These are phyloP conservation scores for Scomber japonicus DNA, from an alignment of 2,113 vertebrate genomes.

Conservation along the genomic window DNA sequence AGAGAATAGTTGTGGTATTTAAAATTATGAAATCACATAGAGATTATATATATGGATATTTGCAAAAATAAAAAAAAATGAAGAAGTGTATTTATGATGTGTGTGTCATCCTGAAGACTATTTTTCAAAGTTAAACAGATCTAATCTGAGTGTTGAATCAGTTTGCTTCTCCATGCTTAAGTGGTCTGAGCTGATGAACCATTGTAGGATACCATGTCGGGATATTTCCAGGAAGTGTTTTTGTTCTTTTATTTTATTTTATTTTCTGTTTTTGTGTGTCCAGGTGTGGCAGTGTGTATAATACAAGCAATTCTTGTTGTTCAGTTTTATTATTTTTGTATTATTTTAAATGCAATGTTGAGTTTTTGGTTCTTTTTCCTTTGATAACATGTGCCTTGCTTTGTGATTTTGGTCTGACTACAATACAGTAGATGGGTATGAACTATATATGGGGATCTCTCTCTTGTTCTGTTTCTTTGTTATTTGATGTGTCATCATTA, in stretches of 20 bases:
- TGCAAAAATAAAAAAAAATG: constrained; percentile 69
- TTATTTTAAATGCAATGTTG: constrained; percentile 76
- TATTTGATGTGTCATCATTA: constrained; percentile 1
- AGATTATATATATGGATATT: constrained; percentile 86
- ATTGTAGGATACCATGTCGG: constrained; percentile 73
- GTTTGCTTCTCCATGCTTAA: constrained; percentile 77
- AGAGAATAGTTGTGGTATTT: constrained; percentile 80
- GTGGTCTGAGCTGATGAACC: constrained; percentile 75
- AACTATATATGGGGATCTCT: constrained; percentile 54
- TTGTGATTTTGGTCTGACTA: constrained; percentile 81
- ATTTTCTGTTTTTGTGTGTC: constrained; percentile 57
- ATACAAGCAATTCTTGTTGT: constrained; percentile 73
- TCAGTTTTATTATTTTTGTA: constrained; percentile 70
- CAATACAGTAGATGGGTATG: constrained; percentile 75
- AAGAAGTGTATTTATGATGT: constrained; percentile 84
- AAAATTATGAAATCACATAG: constrained; percentile 78
- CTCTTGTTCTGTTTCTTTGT: constrained; percentile 61
- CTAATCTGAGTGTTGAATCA: constrained; percentile 74
- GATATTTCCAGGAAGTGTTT: constrained; percentile 69
- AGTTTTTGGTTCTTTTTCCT: constrained; percentile 54
- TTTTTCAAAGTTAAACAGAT: constrained; percentile 78
- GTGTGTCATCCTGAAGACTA: constrained; percentile 79
- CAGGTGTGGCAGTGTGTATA: constrained; percentile 71
- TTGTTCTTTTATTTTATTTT: too few relatives aligned
- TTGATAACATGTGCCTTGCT: constrained; percentile 92